Evolutionary conservation across 2,113 vertebrate species (phyloP).

Genomic region (Trochalopteron elliotii): DNA sequence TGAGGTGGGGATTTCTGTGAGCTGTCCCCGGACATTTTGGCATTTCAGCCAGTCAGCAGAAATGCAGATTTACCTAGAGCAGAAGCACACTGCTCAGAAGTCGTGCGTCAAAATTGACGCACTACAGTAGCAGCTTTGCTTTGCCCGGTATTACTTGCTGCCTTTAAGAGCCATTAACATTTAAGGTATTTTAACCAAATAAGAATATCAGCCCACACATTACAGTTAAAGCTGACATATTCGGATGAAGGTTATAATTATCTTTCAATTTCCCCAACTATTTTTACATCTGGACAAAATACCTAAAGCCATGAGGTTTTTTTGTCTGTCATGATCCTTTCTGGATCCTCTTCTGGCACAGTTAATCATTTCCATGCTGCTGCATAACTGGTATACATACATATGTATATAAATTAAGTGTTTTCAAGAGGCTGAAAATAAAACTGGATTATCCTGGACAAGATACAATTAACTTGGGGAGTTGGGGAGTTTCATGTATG

Average conservation of each 20-base stretch:
- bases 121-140: neutral
- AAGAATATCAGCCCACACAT: neutral
- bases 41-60: neutral
- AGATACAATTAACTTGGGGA: neutral
- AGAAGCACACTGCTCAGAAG: neutral
- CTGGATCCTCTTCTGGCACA: neutral
- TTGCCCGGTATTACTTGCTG: neutral
- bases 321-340: neutral
- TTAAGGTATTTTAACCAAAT: neutral
- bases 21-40: neutral
- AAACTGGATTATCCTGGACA: neutral
- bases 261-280: neutral
- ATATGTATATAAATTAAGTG: neutral
- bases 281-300: neutral
- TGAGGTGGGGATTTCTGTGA: neutral
- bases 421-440: neutral
- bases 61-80: neutral
- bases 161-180: neutral
- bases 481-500: neutral
- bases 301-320: neutral
- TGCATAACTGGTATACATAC: neutral
- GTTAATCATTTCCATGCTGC: neutral
- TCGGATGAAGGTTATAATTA: neutral
- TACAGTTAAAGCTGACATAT: neutral
- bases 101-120: rapidly evolving